A percentile compares a stretch with the other conserved stretches of the same genome.
phyloP scores from a whole-genome alignment of 2,797 vertebrate species.

The Labroides dimidiatus region DNA sequence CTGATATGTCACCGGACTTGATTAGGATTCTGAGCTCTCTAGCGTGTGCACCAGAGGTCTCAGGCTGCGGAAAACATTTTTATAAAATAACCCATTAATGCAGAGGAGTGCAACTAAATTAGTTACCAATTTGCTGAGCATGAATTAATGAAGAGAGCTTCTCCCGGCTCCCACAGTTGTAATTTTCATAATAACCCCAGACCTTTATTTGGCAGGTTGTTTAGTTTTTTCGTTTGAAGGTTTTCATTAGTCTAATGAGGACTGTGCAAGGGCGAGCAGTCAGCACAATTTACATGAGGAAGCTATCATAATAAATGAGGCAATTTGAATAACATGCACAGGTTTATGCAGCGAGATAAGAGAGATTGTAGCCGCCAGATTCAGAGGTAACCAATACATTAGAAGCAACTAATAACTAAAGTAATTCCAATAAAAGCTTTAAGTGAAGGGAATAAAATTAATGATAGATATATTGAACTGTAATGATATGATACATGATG shows the following conservation, averaged over 20 bases:
- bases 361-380: constrained; percentile 98
- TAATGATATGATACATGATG: constrained; percentile 99
- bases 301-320: constrained; percentile 99
- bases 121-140: constrained; percentile 99
- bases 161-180: constrained; percentile 99
- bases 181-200: constrained; percentile 99
- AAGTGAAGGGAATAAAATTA: constrained; percentile 99
- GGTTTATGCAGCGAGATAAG: constrained; percentile 99
- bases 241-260: constrained; percentile 99
- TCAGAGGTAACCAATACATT: constrained; percentile 99
- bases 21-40: constrained; percentile 99
- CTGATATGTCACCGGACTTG: constrained; percentile 99
- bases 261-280: constrained; percentile 99
- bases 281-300: constrained; percentile 99
- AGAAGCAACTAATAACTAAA: constrained; percentile 99
- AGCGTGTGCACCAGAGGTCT: constrained; percentile 98
- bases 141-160: constrained; percentile 99
- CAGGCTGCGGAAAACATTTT: constrained; percentile 99
- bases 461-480: constrained; percentile 99
- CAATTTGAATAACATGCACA: constrained; percentile 99
- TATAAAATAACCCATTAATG: constrained; percentile 99
- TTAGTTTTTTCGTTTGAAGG: constrained; percentile 99
- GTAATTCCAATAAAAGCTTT: constrained; percentile 99
- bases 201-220: constrained; percentile 99
- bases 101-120: constrained; percentile 99